Evolutionary conservation across 2,797 vertebrate species (phyloP), one percentile per base, ranked within the genome.

Genomic region (Linurgus olivaceus): DNA sequence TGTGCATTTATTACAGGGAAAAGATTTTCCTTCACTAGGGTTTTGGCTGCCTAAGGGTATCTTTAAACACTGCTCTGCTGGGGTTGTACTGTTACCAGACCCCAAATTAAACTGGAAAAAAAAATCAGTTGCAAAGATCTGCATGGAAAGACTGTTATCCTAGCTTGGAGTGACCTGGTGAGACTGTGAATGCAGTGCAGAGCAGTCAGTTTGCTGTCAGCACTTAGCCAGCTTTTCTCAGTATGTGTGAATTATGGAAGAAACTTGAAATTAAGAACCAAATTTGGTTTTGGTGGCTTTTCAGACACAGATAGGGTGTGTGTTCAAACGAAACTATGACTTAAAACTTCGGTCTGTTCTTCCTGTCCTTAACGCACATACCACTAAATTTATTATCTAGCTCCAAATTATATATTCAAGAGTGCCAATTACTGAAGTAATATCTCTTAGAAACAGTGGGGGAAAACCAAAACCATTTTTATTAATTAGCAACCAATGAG

Each of bases 221-320:
- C 82, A 44, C 7, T 45, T 48, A 88, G 65, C 19, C 68, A 88
- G 58, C 25, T 81, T 88, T 50, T 58, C 45, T 77, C 38, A 82
- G 29, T 29, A 45, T 16, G 26, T 47, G 91, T 35, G 70, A 74
- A 77, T 51, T 77, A 91, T 10, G n/a, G 45, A 59, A 63, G 20
- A 77, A 89, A 72, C 40, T 66, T 86, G 44, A 85, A 86, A 57
- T 51, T 85, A 73, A 75, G 79, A 94, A 66, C 7, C 18, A 66
- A 47, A 81, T 81, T 88, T 90, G 73, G 77, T 93, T 96, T 93
- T 92, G 83, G 67, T 90, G 80, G 80, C 83, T 96, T 94, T 95
- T 93, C 81, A 92, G 75, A 88, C 61, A 80, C 20, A 55, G 21
- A 35, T 1, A 74, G 13, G 26, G 20, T 29, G 33, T 9, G 40